A percentile compares a stretch with the other conserved stretches of the same genome.
phyloP scores from a whole-genome alignment of 2,888 invertebrate genomes.

The Ophion ellenae region DNA sequence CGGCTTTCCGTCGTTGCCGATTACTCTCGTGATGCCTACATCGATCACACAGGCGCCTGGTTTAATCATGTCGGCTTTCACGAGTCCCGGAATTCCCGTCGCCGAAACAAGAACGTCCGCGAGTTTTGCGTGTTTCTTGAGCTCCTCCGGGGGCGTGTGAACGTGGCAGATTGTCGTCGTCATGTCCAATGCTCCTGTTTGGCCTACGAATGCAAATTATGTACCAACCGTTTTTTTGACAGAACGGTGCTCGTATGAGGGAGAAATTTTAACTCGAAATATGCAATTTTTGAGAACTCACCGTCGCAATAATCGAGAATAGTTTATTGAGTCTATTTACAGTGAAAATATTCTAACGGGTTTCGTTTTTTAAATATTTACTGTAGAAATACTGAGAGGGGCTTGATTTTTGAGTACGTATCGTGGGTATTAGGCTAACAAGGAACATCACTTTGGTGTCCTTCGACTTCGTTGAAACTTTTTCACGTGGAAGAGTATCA shows the following conservation, averaged over 20 bases:
- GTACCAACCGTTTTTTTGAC: not conserved
- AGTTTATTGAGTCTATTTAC: too few relatives aligned
- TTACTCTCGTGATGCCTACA: slow-evolving; percentile 92
- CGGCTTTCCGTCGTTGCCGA: slow-evolving; percentile 87
- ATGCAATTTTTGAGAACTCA: too few relatives aligned
- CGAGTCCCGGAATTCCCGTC: slow-evolving; percentile 89
- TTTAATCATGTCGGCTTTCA: slow-evolving; percentile 94
- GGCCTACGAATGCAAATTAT: slow-evolving; percentile 73
- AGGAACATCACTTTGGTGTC: too few relatives aligned
- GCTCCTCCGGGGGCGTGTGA: slow-evolving; percentile 91
- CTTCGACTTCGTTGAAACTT: too few relatives aligned
- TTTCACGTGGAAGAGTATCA: too few relatives aligned
- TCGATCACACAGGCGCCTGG: slow-evolving; percentile 95
- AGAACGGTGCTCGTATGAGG: not conserved
- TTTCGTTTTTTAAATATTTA: too few relatives aligned
- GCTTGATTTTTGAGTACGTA: too few relatives aligned
- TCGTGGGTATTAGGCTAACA: too few relatives aligned
- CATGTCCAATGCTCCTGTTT: slow-evolving; percentile 90
- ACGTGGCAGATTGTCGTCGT: slow-evolving; percentile 96
- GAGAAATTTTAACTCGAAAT: not conserved
- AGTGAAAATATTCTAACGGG: too few relatives aligned
- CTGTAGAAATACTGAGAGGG: too few relatives aligned
- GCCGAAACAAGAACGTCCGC: slow-evolving; percentile 93
- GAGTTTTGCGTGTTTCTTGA: slow-evolving; percentile 88
- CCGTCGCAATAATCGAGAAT: too few relatives aligned